phyloP scores from a whole-genome alignment of 2,888 invertebrate genomes.

The Papilio elwesi region DNA sequence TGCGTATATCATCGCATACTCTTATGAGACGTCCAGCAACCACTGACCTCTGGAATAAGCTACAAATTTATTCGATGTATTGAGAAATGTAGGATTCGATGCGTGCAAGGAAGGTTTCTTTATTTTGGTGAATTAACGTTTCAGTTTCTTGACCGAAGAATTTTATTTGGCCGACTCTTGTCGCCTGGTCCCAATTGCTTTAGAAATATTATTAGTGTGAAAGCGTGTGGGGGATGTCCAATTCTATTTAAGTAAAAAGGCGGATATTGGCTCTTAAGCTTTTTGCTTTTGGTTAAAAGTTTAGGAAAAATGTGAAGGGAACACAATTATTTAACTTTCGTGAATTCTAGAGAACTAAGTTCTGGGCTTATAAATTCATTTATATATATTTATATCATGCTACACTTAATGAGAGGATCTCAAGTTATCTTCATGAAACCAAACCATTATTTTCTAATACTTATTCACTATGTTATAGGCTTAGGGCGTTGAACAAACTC shows the following conservation, averaged over 20 bases:
- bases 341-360: no score
- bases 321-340: no score
- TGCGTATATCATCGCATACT: conserved; percentile 38
- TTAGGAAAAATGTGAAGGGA: not conserved
- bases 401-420: no score
- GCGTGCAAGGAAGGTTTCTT: conserved; percentile 43
- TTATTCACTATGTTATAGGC: no score
- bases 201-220: conserved; percentile 71
- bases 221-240: conserved; percentile 59
- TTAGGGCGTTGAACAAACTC: no score
- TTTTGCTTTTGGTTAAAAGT: conserved; percentile 37
- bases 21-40: conserved; percentile 52
- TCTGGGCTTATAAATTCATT: no score
- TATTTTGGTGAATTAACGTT: conserved; percentile 53
- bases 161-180: conserved; percentile 63
- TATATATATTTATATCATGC: no score
- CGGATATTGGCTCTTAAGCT: conserved; percentile 48
- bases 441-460: no score
- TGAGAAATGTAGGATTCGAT: conserved; percentile 19
- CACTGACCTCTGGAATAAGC: conserved; percentile 51
- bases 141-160: conserved; percentile 65
- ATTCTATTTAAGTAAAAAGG: conserved; percentile 58
- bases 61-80: conserved; percentile 30
- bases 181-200: conserved; percentile 76
- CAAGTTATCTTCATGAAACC: no score